Base-by-base conservation (phyloP, 2,797 vertebrate species). In the Coccyzus lansbergi region DNA sequence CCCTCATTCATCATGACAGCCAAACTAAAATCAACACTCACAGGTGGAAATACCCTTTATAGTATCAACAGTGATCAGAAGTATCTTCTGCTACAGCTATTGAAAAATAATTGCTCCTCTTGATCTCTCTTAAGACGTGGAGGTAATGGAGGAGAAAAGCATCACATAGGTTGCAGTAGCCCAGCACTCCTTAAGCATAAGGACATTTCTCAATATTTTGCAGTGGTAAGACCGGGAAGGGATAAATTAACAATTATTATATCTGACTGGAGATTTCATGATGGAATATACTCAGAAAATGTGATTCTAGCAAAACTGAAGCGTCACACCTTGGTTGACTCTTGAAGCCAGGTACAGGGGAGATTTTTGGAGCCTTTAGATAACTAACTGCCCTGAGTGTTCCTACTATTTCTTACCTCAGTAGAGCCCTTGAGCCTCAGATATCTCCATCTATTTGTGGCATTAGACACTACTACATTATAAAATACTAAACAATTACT, bases 101-200 rank as follows among this genome's bases (percentile, higher is more conserved):
- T 26, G 46, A 77, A 58, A 33, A 90, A 18, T 28, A 92, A 91
- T 29, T 68, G 44, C 14, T 81, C 5, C 38, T 7, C 29, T 68
- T 4, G 4, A 38, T n/a, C 60, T 44, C 81, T 36, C 81, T 33
- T 10, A 38, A 49, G 26, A 49, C 9, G 44, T 0, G 8, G 55
- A 63, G 31, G 67, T 25, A 80, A 85, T 5, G 26, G 24, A 75
- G 31, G 29, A 69, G 18, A 62, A 83, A 19, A 80, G 22, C n/a
- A 75, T 0, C 4, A 4, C 15, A 0, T 4, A 36, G 53, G 38
- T 4, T 77, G 34, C 15, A 24, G 38, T 0, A 72, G 51, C 24
- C 31, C 26, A 36, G 40, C 5, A 7, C 0, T 4, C 38, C 51
- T 72, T 29, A 64, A 33, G 19, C 12, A 56, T 13, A 51, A 48